These are phyloP conservation scores for Stramonita haemastoma DNA, from an alignment of 2,888 invertebrate species.

Conservation along the genomic window DNA sequence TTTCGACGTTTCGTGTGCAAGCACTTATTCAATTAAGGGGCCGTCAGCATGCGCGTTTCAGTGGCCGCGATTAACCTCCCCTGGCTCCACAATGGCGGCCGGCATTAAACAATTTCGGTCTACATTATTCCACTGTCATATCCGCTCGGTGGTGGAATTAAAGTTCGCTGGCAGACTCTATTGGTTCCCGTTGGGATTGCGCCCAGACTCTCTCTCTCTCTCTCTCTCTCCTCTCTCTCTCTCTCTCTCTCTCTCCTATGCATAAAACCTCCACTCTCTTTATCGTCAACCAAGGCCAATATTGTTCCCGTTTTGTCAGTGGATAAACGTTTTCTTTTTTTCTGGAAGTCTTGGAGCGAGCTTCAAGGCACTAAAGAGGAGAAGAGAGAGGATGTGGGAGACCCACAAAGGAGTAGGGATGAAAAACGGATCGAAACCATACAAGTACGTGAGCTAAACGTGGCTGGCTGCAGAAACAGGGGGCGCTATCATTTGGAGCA, in stretches of 20 bases:
- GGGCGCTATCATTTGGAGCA: too few relatives aligned
- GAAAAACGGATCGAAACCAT: too few relatives aligned
- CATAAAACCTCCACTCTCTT: not conserved
- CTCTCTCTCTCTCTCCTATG: not conserved
- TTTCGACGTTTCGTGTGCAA: constrained; percentile 21
- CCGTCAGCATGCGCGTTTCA: constrained; percentile 27
- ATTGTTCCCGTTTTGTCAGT: constrained; percentile 13
- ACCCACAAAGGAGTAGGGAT: too few relatives aligned
- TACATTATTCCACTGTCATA: constrained; percentile 35
- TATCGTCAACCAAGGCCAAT: not conserved
- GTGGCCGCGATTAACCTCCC: constrained; percentile 28
- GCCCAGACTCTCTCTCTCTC: not conserved
- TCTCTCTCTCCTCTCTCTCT: not conserved
- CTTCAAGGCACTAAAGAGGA: not conserved
- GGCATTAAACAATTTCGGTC: constrained; percentile 36
- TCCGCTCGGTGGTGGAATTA: constrained; percentile 35
- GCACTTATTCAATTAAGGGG: constrained; percentile 39
- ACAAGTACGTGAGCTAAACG: too few relatives aligned
- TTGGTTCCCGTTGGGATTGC: constrained; percentile 23
- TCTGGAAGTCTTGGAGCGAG: not conserved
- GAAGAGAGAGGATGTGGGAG: too few relatives aligned
- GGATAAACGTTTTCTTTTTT: constrained; percentile 5
- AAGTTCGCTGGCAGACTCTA: constrained; percentile 36
- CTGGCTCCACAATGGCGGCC: constrained; percentile 22
- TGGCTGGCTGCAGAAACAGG: too few relatives aligned